Evolutionary conservation across 1,140 invertebrate genomes (phyloP).

Genomic region (Wiebesia pumilae): DNA sequence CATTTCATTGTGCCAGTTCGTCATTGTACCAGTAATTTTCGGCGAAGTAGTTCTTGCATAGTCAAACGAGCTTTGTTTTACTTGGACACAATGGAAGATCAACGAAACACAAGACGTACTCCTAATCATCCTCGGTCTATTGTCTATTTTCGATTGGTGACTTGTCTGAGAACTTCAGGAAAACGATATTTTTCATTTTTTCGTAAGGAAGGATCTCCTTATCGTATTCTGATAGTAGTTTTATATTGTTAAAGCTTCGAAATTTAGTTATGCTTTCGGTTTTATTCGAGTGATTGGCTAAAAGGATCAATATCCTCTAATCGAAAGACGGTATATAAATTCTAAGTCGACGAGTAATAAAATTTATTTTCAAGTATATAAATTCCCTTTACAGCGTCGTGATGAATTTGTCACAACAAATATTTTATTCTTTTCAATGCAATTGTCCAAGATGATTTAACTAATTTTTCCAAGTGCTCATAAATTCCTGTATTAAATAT

Average conservation of each 20-base stretch:
- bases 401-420: too few relatives aligned
- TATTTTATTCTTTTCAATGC: too few relatives aligned
- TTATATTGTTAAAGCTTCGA: not conserved
- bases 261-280: not conserved
- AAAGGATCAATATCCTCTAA: too few relatives aligned
- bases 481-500: too few relatives aligned
- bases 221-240: not conserved
- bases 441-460: too few relatives aligned
- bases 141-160: not conserved
- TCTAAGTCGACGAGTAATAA: too few relatives aligned
- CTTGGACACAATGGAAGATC: not conserved
- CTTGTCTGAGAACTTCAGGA: not conserved
- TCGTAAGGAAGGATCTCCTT: not conserved
- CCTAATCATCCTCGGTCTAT: not conserved
- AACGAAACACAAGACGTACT: not conserved
- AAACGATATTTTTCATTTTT: not conserved
- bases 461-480: too few relatives aligned
- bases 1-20: slow-evolving; percentile 3
- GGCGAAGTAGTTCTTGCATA: not conserved
- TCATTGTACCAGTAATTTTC: not conserved
- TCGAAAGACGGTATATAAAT: too few relatives aligned
- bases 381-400: too few relatives aligned
- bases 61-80: slow-evolving; percentile 11
- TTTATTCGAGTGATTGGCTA: too few relatives aligned
- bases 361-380: too few relatives aligned